Percentiles rank a stretch among this genome's conserved stretches.
Evolutionary conservation across 2,888 invertebrate genomes (phyloP).

Genomic region (Andrena minutula): DNA sequence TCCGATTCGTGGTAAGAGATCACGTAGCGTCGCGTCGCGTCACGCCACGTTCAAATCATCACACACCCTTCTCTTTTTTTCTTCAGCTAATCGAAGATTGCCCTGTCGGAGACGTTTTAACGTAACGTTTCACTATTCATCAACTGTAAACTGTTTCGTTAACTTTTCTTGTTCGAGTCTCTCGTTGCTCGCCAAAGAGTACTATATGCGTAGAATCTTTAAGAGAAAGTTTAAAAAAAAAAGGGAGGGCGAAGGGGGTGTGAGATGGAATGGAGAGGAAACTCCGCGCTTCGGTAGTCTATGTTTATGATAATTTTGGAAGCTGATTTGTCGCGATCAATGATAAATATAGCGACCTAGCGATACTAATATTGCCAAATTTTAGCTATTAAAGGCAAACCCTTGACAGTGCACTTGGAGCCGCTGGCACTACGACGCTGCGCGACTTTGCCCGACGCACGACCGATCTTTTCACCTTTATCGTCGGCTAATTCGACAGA

Average conservation of each 20-base stretch:
- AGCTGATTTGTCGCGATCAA: constrained; percentile 42
- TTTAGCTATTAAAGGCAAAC: constrained; percentile 82
- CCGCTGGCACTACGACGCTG: constrained; percentile 81
- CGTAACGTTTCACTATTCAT: not conserved
- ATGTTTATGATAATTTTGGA: constrained; percentile 31
- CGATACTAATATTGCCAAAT: constrained; percentile 79
- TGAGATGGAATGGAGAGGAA: not conserved
- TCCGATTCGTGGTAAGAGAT: constrained; percentile 11
- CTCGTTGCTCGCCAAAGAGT: not conserved
- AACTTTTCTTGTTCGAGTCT: constrained; percentile 18
- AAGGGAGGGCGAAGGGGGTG: not conserved
- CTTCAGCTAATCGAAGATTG: too few relatives aligned
- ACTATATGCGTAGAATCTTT: not conserved
- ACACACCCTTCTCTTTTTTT: not conserved
- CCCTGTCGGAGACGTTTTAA: not conserved
- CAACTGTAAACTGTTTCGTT: not conserved
- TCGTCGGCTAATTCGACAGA: constrained; percentile 82
- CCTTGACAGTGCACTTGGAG: constrained; percentile 77
- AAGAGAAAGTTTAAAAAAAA: not conserved
- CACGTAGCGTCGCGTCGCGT: not conserved
- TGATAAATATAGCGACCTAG: constrained; percentile 25
- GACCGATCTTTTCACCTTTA: constrained; percentile 77
- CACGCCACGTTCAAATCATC: not conserved
- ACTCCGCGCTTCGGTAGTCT: constrained; percentile 26
- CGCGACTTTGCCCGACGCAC: constrained; percentile 84